Base-by-base conservation (phyloP, 2,113 vertebrate species). In the Butorides virescens region DNA sequence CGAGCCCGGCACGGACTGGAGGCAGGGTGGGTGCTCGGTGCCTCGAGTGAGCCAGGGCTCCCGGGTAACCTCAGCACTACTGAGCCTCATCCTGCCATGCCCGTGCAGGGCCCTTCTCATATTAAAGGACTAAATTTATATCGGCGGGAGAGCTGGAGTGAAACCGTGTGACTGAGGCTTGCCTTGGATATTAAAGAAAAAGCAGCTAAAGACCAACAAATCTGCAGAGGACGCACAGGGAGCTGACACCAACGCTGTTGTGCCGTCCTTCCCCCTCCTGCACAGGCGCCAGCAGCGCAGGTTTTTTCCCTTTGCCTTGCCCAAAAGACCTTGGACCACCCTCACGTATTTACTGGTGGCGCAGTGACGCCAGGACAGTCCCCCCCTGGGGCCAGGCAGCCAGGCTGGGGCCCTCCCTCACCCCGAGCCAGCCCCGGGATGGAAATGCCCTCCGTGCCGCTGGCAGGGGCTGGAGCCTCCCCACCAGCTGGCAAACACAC, bases 171-270 rank as follows among this genome's bases (percentile, higher is more conserved):
- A 36, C 37, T 15, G 26, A 44, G 44, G 19, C 10, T 34, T 23
- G 56, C 65, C 50, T 50, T 11, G 34, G 84, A 27, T 30, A 8
- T 17, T 12, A 34, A 52, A 46, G 22, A 27, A 26, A 46, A 63
- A 39, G 59, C 23, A 36, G 36, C n/a, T 26, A 7, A 37, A 37
- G 36, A 32, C 0, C 25, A 50, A 17, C 19, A 65, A 34, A 67
- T 3, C 30, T 7, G 42, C 55, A 2, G 5, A 56, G 68, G 58
- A 7, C 52, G 22, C 1, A 6, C 30, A 32, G 39, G 53, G 75
- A 73, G 44, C 18, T 7, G 27, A 21, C 13, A 3, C 25, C 2
- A 2, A 19, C 26, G 10, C n/a, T 0, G 4, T 1, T 25, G 47
- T 25, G 47, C 72, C 11, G 0, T 34, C 56, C 79, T 49, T 42